A percentile compares a stretch with the other conserved stretches of the same genome.
Conservation (phyloP, 2,888 invertebrate genomes). For the Caenorhabditis plicata region DNA sequence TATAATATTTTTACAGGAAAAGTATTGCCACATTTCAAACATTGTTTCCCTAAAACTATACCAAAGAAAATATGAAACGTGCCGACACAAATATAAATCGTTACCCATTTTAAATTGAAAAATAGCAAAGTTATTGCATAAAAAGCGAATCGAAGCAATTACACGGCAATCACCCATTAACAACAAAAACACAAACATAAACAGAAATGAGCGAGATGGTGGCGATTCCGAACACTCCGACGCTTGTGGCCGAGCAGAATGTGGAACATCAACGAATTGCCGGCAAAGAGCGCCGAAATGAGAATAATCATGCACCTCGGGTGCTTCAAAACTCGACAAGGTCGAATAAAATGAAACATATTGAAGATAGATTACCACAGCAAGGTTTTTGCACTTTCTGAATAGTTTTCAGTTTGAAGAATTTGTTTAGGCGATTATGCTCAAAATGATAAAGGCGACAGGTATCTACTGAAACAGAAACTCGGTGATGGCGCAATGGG, state of each 20-base stretch:
- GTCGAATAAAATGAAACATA: background rate
- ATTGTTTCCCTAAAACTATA: no score
- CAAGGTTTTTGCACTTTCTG: no score
- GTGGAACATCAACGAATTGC: background rate
- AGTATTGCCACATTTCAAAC: no score
- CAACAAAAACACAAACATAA: no score
- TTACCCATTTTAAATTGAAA: no score
- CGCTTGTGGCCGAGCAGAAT: slow-evolving; percentile 30
- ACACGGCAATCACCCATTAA: no score
- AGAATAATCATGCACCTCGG: background rate
- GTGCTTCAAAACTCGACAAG: background rate
- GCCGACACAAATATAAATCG: no score
- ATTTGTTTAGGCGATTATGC: slow-evolving; percentile 23
- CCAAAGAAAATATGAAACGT: no score
- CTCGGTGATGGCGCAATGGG: slow-evolving; percentile 37
- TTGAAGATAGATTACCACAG: slow-evolving; percentile 17
- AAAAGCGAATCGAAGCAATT: no score
- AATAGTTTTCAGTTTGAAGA: no score
- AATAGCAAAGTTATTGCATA: no score
- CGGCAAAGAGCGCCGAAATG: background rate
- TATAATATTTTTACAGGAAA: no score
- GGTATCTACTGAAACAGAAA: slow-evolving; percentile 22
- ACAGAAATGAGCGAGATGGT: slow-evolving; percentile 19
- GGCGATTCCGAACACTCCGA: slow-evolving; percentile 27
- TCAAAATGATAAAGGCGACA: slow-evolving; percentile 18